Evolutionary conservation across 2,888 invertebrate genomes (phyloP), one percentile per base, ranked within the genome.

Genomic region (Heliconius erato): DNA sequence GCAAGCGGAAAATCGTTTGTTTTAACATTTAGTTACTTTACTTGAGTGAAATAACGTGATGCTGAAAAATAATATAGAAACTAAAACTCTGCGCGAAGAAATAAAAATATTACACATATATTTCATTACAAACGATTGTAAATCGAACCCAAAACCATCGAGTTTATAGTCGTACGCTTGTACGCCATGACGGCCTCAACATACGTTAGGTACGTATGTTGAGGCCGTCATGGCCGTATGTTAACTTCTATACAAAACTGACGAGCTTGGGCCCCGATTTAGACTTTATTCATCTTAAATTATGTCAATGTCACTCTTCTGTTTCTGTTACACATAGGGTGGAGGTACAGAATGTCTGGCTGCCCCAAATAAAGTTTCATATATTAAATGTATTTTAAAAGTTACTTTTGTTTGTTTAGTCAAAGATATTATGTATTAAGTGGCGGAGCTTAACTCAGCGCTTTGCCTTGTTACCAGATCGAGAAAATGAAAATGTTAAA

Each of bases 271-370:
- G 44, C 44, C 7, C 26, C 44, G 44, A 72, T 40, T 71, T 71
- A 71, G 40, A 71, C 71, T 40, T n/a, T 71, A 71, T 71, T 71
- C 40, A 71, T 54, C 71, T 71, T 23, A 71, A 72, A 44, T 72
- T 72, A 72, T 44, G 71, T 72, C 71, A 72, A 72, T 72, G n/a
- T 26, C 26, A 72, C 12, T 69, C 35, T n/a, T 69, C n/a, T 72
- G n/a, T 72, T 44, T 71, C n/a, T 71, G 69, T 71, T 12, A 40
- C 14, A 71, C 6, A n/a, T 71, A 71, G 14, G n/a, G 0, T 71
- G 71, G 23, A 16, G 23, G 14, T 40, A n/a, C n/a, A 14, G 14
- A 40, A 72, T 44, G 14, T 44, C 2, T n/a, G n/a, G 12, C 44
- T n/a, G 71, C 16, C 44, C n/a, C 14, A 44, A 44, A 72, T 72